These are phyloP conservation scores for Aphelenchoides fujianensis DNA, from an alignment of 1,140 invertebrate species.

Conservation along the genomic window DNA sequence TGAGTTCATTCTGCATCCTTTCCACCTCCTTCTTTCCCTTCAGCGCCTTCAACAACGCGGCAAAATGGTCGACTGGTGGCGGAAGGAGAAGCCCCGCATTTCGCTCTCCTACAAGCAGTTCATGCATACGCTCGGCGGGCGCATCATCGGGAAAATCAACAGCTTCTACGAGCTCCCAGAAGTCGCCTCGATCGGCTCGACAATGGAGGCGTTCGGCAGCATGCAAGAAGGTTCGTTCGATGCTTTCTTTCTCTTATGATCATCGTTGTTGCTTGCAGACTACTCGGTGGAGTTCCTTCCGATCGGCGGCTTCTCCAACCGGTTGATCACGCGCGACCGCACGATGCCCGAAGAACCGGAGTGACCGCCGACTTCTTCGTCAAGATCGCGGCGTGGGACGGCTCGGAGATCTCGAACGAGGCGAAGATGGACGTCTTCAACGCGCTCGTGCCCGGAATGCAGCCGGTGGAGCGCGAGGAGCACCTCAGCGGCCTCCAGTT, in stretches of 20 bases:
- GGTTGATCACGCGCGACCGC: not conserved
- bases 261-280: not conserved
- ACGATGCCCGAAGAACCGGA: not conserved
- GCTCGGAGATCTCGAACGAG: not conserved
- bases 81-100: not conserved
- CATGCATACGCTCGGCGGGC: not conserved
- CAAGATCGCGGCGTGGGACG: not conserved
- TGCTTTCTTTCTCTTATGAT: no score
- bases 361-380: not conserved
- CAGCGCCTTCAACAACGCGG: not conserved
- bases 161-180: not conserved
- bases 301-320: not conserved
- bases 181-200: not conserved
- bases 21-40: not conserved
- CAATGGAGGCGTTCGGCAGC: not conserved
- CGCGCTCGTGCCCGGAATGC: not conserved
- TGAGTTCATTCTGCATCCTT: not conserved
- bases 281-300: not conserved
- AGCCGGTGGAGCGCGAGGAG: not conserved
- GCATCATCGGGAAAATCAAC: not conserved
- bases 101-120: not conserved
- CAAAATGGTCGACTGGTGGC: not conserved
- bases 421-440: not conserved
- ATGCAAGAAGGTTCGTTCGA: not conserved
- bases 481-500: not conserved